Evolutionary conservation across 2,888 invertebrate species (phyloP), one percentile per base, ranked within the genome.

Genomic region (Loripinus fragilis): DNA sequence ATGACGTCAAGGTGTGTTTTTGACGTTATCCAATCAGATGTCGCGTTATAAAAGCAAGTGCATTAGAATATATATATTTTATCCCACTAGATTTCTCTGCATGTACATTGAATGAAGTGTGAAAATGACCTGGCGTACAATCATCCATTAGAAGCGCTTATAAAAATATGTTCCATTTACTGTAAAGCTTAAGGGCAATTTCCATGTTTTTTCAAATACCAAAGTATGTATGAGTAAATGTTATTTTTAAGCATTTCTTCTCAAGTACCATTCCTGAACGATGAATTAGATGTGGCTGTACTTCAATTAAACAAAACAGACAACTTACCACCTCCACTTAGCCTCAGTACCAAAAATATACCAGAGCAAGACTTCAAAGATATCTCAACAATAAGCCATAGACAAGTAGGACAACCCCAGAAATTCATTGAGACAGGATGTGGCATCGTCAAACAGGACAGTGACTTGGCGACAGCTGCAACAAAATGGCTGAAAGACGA

Each of bases 261-360:
- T 71, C 76, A 78, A 10, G 76, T 79, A 5, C 66, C 80, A 0
- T 83, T 78, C 25, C 55, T 79, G 10, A 74, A 83, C 42, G 80
- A 83, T 52, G 41, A 73, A 15, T 72, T 83, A 0, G 78, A 81
- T 50, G 68, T 83, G 1, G 83, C 83, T 25, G 76, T 83, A 10
- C 52, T 83, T 23, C 76, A 83, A 55, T 50, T 83, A 17, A 50
- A 20, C 0, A 41, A 73, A 15, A 33, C 64, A n/a, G 68, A 64
- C 2, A 64, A 72, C 15, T 65, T 70, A 7, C 74, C 83, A 25
- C 83, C 83, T 15, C 78, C 81, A 2, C 71, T 83, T 7, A 55
- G 77, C 17, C 52, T 81, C 15, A 81, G 70, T 60, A 52, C 35
- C n/a, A 76, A 83, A 30, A 71, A 68, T n/a, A 60, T 45, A 35